These are phyloP conservation scores for Phragmatobia fuliginosa DNA, from an alignment of 2,888 invertebrate genomes.

Conservation along the genomic window DNA sequence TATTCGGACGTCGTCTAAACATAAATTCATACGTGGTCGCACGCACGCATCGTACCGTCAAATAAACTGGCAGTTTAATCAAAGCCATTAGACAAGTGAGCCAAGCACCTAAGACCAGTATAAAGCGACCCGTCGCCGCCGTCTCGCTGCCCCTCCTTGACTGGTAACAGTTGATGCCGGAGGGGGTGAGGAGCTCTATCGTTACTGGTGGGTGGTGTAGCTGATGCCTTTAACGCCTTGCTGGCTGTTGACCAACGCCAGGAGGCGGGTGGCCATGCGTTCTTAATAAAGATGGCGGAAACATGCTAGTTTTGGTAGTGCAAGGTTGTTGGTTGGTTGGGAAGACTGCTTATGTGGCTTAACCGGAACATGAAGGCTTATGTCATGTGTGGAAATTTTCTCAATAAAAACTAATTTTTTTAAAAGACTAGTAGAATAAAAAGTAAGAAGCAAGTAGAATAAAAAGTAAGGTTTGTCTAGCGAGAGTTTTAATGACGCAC, in stretches of 20 bases:
- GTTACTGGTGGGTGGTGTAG: slow-evolving; percentile 75
- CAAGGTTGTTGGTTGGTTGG: slow-evolving; percentile 54
- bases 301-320: slow-evolving; percentile 75
- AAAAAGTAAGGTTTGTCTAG: neutral
- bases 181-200: slow-evolving; percentile 65
- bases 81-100: slow-evolving; percentile 86
- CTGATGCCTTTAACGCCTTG: slow-evolving; percentile 86
- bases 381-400: neutral
- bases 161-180: slow-evolving; percentile 37
- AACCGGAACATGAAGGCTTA: slow-evolving; percentile 39
- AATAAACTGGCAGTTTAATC: slow-evolving; percentile 87
- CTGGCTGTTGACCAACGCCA: slow-evolving; percentile 84
- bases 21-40: slow-evolving; percentile 85
- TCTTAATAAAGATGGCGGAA: slow-evolving; percentile 84
- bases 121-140: slow-evolving; percentile 67
- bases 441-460: neutral
- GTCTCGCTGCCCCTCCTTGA: slow-evolving; percentile 55
- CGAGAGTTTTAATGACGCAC: too few relatives aligned
- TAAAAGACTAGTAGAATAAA: neutral
- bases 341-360: slow-evolving; percentile 58
- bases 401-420: too few relatives aligned
- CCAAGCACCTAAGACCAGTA: slow-evolving; percentile 76
- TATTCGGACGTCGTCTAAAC: slow-evolving; percentile 78
- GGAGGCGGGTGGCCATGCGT: slow-evolving; percentile 83
- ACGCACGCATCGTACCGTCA: slow-evolving; percentile 84